Percentiles rank a stretch among this genome's conserved stretches.
phyloP scores from a whole-genome alignment of 2,113 vertebrate genomes.

The Rattus norvegicus region GRCr8 NC_086039.1:151804501-151805000 shows the following conservation, averaged over 20 bases:
- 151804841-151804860: not conserved
- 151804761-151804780: not conserved
- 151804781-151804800: not conserved
- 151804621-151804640: not conserved
- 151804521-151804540: not conserved
- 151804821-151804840: not conserved
- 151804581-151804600: not conserved
- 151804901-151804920: not conserved
- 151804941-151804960: too few species aligned
- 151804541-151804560: conserved; percentile 12
- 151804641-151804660: not conserved
- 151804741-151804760: not conserved
- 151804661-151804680: not conserved
- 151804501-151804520: not conserved
- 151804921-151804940: not conserved
- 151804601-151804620: not conserved
- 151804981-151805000: too few species aligned
- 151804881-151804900: not conserved
- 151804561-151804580: not conserved
- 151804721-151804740: not conserved
- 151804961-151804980: too few species aligned
- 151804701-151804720: not conserved
- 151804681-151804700: not conserved
- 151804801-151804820: not conserved
- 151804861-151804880: not conserved